Percentiles rank a stretch among this genome's conserved stretches.
Evolutionary conservation across 2,113 vertebrate genomes (phyloP).

Genomic region (Morone saxatilis): DNA sequence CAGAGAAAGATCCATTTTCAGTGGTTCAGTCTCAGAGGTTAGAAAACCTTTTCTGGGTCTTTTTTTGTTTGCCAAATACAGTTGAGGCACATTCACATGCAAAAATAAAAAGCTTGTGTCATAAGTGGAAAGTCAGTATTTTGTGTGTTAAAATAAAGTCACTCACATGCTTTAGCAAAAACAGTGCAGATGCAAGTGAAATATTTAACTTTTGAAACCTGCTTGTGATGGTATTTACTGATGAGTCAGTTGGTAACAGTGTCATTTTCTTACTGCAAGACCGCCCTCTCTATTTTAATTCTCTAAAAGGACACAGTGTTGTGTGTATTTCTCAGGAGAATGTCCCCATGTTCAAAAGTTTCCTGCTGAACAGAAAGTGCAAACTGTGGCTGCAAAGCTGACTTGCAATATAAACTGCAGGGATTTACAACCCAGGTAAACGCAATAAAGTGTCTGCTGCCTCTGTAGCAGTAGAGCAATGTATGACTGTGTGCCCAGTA

Average conservation of each 20-base stretch:
- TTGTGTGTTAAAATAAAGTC: background rate
- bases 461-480: background rate
- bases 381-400: background rate
- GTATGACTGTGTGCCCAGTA: background rate
- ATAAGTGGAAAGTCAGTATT: background rate
- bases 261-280: background rate
- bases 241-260: background rate
- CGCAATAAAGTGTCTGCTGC: background rate
- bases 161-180: background rate
- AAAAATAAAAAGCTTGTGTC: background rate
- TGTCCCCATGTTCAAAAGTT: background rate
- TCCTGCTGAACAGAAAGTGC: background rate
- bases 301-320: background rate
- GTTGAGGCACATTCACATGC: background rate
- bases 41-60: background rate
- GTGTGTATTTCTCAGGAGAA: background rate
- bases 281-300: background rate
- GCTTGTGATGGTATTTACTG: background rate
- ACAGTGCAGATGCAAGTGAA: background rate
- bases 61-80: background rate
- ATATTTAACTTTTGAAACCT: background rate
- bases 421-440: constrained; percentile 14
- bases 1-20: background rate
- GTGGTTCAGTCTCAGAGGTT: background rate
- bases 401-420: background rate